A percentile compares a stretch with the other conserved stretches of the same genome.
Conservation (phyloP, 2,113 vertebrate species). For the Spea bombifrons region DNA sequence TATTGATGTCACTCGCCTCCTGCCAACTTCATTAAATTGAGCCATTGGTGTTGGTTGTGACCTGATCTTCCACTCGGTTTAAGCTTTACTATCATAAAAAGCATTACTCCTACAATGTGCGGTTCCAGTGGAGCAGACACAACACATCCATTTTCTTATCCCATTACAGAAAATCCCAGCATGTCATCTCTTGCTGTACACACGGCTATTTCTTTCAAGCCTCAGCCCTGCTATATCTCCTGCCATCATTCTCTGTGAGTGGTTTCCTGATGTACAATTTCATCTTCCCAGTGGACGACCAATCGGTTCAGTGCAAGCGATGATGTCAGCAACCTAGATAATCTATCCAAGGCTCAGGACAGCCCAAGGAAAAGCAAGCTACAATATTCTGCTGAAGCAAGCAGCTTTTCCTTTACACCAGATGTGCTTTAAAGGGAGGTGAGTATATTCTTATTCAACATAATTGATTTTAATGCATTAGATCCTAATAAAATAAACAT, state of each 20-base stretch:
- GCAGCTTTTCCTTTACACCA: slow-evolving; percentile 27
- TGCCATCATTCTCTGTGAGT: slow-evolving; percentile 70
- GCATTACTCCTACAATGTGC: slow-evolving; percentile 2
- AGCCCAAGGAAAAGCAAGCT: slow-evolving; percentile 52
- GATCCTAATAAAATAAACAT: too few relatives aligned
- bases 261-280: slow-evolving; percentile 58
- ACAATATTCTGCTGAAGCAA: slow-evolving; percentile 48
- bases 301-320: slow-evolving; percentile 59
- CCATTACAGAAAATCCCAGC: slow-evolving; percentile 42
- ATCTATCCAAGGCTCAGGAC: slow-evolving; percentile 61
- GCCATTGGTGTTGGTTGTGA: slow-evolving; percentile 58
- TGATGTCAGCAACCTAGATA: slow-evolving; percentile 75
- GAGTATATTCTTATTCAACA: not conserved
- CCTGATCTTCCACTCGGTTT: not conserved
- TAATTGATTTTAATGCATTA: too few relatives aligned
- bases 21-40: slow-evolving; percentile 59
- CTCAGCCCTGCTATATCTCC: slow-evolving; percentile 62
- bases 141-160: slow-evolving; percentile 41
- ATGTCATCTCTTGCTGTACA: slow-evolving; percentile 55
- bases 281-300: slow-evolving; percentile 57
- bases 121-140: slow-evolving; percentile 6
- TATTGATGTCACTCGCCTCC: slow-evolving; percentile 63
- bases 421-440: slow-evolving; percentile 1
- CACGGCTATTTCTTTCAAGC: slow-evolving; percentile 52
- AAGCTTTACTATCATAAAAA: slow-evolving; percentile 14